phyloP scores from a whole-genome alignment of 1,140 invertebrate genomes.

The Ceratosolen solmsi region DNA sequence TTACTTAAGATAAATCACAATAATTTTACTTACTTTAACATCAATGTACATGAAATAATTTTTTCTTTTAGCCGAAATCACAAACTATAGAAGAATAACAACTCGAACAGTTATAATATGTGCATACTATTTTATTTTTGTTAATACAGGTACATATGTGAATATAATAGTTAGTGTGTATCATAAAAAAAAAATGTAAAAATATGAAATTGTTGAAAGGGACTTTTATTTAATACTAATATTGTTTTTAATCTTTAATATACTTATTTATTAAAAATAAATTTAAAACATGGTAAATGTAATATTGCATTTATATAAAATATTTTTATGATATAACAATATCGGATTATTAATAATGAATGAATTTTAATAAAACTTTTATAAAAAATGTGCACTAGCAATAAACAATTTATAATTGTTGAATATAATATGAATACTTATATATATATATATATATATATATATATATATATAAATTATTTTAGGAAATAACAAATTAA shows the following conservation, averaged over 20 bases:
- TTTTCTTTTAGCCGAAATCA: slow-evolving; percentile 64
- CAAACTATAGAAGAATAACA: slow-evolving; percentile 59
- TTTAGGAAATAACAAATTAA: no score
- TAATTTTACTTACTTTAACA: background rate
- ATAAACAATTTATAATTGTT: background rate
- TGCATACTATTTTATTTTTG: slow-evolving; percentile 46
- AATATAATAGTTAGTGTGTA: slow-evolving; percentile 46
- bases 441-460: no score
- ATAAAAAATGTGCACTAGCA: background rate
- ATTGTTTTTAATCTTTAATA: background rate
- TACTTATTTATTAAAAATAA: slow-evolving; percentile 1
- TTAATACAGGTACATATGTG: slow-evolving; percentile 28
- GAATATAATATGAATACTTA: background rate
- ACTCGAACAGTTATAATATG: slow-evolving; percentile 16
- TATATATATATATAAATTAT: no score
- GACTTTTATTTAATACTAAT: slow-evolving; percentile 19
- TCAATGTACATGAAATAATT: slow-evolving; percentile 22
- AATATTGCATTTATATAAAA: background rate
- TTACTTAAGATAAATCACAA: no score
- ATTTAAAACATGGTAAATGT: background rate
- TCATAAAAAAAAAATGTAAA: slow-evolving; percentile 42
- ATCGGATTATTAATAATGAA: background rate
- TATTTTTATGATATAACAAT: background rate
- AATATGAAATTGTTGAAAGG: slow-evolving; percentile 33
- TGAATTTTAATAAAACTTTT: slow-evolving; percentile 1